Evolutionary conservation across 2,797 vertebrate species (phyloP), one percentile per base, ranked within the genome.

Genomic region (Microcaecilia unicolor): DNA sequence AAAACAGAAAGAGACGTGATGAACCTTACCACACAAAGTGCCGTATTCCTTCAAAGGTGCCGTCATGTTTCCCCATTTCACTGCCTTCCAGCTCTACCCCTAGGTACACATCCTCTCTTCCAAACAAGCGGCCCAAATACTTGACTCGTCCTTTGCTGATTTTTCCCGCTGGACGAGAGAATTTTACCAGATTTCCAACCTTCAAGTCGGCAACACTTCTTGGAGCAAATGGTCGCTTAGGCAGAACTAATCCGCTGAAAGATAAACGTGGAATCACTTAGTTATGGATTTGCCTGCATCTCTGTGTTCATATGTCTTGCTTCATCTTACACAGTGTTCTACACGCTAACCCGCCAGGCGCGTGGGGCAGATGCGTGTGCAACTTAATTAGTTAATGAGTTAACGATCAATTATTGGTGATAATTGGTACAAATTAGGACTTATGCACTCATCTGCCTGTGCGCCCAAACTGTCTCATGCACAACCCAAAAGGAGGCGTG

Each of bases 81-180:
- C 30, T n/a, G 1, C 37, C 40, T 46, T 62, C 44, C 27, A 48
- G 15, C 31, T 33, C 29, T 16, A 35, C 26, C 29, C 47, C 48
- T 27, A 55, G 13, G 6, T 44, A 5, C 16, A 52, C 12, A 6
- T 26, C 11, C 25, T 55, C 41, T 44, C 54, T 20, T 6, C 34
- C 43, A 22, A 32, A 11, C 5, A 43, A 12, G 5, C 12, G 37
- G 6, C 37, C 23, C 4, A 24, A 15, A 8, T 53, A 51, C 28
- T 58, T 38, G 10, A 50, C 34, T 3, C 18, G 48, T 31, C 22
- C 44, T 38, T 58, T 22, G 13, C 35, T 43, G 35, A 58, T 25
- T 11, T 48, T 54, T 14, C 55, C 55, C 28, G 25, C 21, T 33
- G n/a, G 32, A 17, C 5, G 27, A 7, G 28, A 64, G 28, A 19